Evolutionary conservation across 2,888 invertebrate species (phyloP).

Genomic region (Nomada hirtipes): DNA sequence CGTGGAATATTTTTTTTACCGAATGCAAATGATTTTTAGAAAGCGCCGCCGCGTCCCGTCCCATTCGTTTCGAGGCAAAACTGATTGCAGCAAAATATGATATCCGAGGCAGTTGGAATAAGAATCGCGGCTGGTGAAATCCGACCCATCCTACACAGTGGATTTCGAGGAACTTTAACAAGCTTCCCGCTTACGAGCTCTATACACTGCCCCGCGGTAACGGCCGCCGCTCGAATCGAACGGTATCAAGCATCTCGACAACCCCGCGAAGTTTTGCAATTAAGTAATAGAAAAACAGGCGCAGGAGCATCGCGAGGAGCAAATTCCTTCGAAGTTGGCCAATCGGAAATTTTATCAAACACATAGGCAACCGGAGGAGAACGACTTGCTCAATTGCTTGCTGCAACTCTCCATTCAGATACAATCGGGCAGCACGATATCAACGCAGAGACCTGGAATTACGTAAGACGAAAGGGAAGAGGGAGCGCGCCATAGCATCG

Average conservation of each 20-base stretch:
- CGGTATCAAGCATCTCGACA: background rate
- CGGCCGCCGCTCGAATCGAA: background rate
- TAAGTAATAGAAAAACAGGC: background rate
- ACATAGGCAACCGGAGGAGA: background rate
- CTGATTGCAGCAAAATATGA: conserved; percentile 48
- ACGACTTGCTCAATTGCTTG: conserved; percentile 19
- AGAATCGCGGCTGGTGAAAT: conserved; percentile 41
- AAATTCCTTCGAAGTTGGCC: background rate
- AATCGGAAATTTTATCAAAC: conserved; percentile 11
- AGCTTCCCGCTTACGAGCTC: conserved; percentile 23
- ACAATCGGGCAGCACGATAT: conserved; percentile 21
- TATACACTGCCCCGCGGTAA: background rate
- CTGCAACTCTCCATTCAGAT: conserved; percentile 18
- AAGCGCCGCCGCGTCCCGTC: conserved; percentile 25
- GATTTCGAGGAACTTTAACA: conserved; percentile 1
- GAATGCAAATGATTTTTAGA: conserved; percentile 53
- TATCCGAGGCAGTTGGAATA: conserved; percentile 30
- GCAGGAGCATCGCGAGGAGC: background rate
- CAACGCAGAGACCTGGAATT: conserved; percentile 11
- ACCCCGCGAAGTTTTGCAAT: background rate
- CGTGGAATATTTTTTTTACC: conserved; percentile 26
- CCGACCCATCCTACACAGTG: conserved; percentile 10
- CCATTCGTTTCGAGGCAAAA: conserved; percentile 22
- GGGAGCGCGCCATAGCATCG: background rate
- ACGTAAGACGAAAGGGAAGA: conserved; percentile 12